Conservation (phyloP, 2,797 vertebrate genomes). For the Telmatherina bonti region DNA sequence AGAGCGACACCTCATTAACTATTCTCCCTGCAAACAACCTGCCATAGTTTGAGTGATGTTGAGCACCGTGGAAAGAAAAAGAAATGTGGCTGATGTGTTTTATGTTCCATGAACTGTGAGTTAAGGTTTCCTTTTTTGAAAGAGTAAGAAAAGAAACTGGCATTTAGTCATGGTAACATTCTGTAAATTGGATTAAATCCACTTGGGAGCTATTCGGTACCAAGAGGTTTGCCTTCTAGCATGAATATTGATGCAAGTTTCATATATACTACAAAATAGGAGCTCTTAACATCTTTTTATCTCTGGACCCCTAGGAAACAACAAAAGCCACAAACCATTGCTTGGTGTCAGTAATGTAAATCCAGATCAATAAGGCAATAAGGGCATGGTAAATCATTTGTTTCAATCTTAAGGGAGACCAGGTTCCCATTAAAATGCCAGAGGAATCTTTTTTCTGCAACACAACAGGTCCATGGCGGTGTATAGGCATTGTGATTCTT, state of each 20-base stretch:
- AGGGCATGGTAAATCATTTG: constrained; percentile 41
- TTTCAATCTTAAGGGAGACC: constrained; percentile 39
- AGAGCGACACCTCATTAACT: constrained; percentile 55
- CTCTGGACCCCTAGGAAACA: constrained; percentile 42
- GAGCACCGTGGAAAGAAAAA: constrained; percentile 13
- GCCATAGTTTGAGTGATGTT: constrained; percentile 36
- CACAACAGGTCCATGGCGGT: constrained; percentile 51
- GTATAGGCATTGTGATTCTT: constrained; percentile 44
- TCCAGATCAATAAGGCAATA: constrained; percentile 49
- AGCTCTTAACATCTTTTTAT: constrained; percentile 59
- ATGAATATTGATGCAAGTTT: constrained; percentile 73
- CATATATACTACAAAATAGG: constrained; percentile 59
- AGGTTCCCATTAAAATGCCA: constrained; percentile 50
- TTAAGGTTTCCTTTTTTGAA: constrained; percentile 52
- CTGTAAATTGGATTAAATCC: constrained; percentile 77
- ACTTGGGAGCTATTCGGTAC: constrained; percentile 59
- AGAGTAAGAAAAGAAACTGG: constrained; percentile 37
- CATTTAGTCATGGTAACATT: constrained; percentile 61
- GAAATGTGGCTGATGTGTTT: constrained; percentile 25
- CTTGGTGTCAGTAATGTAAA: constrained; percentile 54
- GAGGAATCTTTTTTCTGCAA: constrained; percentile 39
- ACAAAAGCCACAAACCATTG: constrained; percentile 37
- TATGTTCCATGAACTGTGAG: constrained; percentile 46
- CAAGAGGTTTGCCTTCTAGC: constrained; percentile 52
- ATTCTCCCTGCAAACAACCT: constrained; percentile 31